Conservation (phyloP, 1,140 invertebrate species). For the Teleogryllus occipitalis region DNA sequence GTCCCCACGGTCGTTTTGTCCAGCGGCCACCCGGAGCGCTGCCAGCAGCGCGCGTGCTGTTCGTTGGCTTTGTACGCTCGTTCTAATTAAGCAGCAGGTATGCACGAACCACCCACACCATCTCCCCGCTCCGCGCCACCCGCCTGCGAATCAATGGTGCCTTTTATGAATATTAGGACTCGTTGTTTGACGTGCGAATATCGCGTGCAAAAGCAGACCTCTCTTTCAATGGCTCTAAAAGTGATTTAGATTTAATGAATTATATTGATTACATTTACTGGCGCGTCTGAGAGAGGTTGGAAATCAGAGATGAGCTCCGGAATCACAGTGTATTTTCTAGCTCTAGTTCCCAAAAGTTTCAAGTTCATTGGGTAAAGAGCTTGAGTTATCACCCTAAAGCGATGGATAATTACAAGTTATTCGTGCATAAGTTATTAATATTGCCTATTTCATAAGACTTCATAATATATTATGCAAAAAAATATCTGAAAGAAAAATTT, state of each 20-base stretch:
- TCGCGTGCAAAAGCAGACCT: neutral
- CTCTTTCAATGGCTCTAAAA: neutral
- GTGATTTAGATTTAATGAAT: neutral
- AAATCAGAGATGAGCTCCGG: neutral
- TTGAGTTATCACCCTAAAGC: no score
- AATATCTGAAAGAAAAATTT: no score
- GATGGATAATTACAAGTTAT: no score
- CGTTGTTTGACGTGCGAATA: neutral
- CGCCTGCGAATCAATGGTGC: neutral
- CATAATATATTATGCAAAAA: no score
- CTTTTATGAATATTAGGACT: neutral
- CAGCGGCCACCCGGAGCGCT: neutral
- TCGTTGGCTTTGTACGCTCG: neutral
- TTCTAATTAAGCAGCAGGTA: neutral
- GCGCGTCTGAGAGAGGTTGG: neutral
- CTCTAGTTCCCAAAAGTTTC: no score
- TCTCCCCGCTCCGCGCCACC: no score
- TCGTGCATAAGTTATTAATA: no score
- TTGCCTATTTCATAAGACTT: no score
- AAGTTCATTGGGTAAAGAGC: no score
- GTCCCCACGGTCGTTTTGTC: no score
- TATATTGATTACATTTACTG: neutral
- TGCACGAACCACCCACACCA: neutral
- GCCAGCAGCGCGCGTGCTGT: neutral
- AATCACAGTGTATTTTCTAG: no score